A percentile compares a stretch with the other conserved stretches of the same genome.
These are phyloP conservation scores for Pygathrix nemaeus DNA, from an alignment of 2,113 vertebrate genomes.

Conservation along the genomic window DNA sequence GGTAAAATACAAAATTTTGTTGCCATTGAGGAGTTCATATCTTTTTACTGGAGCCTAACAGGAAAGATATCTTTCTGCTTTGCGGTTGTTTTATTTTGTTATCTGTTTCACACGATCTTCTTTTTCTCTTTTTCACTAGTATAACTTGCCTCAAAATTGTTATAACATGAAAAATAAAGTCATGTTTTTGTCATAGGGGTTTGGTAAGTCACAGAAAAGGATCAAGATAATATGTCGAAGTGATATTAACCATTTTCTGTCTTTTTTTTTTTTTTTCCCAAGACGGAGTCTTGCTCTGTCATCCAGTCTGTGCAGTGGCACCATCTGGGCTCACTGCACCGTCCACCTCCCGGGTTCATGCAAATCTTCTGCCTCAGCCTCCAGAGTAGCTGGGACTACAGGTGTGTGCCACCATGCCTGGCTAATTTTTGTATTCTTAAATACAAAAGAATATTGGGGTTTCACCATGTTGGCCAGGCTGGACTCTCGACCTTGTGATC, in stretches of 20 bases:
- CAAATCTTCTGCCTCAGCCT: too few relatives aligned
- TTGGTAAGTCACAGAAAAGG: not conserved
- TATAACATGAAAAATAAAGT: slow-evolving; percentile 21
- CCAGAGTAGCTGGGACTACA: too few relatives aligned
- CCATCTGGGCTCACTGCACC: too few relatives aligned
- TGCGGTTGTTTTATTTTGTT: not conserved
- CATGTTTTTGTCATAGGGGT: not conserved
- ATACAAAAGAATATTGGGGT: too few relatives aligned
- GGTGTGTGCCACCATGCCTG: too few relatives aligned
- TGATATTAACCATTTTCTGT: slow-evolving; percentile 12
- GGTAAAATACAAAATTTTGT: slow-evolving; percentile 40
- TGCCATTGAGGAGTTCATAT: not conserved
- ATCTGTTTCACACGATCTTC: not conserved
- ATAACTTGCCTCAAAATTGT: not conserved
- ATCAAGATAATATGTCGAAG: slow-evolving; percentile 1
- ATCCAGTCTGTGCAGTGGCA: too few relatives aligned
- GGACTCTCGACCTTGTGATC: too few relatives aligned
- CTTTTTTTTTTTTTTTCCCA: not conserved
- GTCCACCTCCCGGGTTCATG: too few relatives aligned
- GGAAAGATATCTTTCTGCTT: not conserved
- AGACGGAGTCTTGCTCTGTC: too few relatives aligned
- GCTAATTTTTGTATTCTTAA: too few relatives aligned
- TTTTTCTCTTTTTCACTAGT: slow-evolving; percentile 27
- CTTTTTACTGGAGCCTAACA: not conserved
- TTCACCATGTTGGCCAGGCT: too few relatives aligned